Evolutionary conservation across 2,888 invertebrate genomes (phyloP).

Genomic region (Sepioteuthis lessoniana): DNA sequence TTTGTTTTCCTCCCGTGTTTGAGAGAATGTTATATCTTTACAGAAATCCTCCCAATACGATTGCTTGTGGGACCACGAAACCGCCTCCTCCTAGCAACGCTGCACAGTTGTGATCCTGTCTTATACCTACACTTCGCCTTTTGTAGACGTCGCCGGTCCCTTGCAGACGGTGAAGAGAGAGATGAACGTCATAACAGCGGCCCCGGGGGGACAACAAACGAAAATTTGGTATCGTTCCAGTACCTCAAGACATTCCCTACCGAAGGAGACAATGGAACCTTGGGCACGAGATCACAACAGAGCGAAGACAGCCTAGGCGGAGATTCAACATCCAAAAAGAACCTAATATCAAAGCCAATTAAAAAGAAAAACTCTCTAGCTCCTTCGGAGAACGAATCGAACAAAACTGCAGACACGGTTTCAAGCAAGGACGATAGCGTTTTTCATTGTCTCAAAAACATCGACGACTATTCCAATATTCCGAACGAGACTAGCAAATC

Average conservation of each 20-base stretch:
- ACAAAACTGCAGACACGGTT: not conserved
- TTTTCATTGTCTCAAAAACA: not conserved
- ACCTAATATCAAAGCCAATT: not conserved
- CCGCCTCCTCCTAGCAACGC: conserved; percentile 47
- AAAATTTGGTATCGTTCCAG: conserved; percentile 44
- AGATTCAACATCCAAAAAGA: not conserved
- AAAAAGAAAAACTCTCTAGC: conserved; percentile 35
- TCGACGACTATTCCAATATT: not conserved
- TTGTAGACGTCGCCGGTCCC: conserved; percentile 45
- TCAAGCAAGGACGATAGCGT: conserved; percentile 40
- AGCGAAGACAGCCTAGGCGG: not conserved
- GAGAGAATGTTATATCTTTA: conserved; percentile 43
- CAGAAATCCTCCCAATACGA: conserved; percentile 44
- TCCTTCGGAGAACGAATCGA: not conserved
- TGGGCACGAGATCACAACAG: not conserved
- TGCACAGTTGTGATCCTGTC: conserved; percentile 44
- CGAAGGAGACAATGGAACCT: conserved; percentile 41
- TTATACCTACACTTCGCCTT: conserved; percentile 45
- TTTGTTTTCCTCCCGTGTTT: conserved; percentile 35
- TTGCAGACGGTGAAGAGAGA: not conserved
- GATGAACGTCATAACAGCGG: conserved; percentile 23
- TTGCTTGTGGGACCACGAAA: conserved; percentile 43
- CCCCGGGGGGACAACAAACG: conserved; percentile 39
- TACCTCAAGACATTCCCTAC: not conserved
- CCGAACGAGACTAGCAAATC: not conserved